phyloP scores from a whole-genome alignment of 2,888 invertebrate species.

The Lasioglossum zephyrum region DNA sequence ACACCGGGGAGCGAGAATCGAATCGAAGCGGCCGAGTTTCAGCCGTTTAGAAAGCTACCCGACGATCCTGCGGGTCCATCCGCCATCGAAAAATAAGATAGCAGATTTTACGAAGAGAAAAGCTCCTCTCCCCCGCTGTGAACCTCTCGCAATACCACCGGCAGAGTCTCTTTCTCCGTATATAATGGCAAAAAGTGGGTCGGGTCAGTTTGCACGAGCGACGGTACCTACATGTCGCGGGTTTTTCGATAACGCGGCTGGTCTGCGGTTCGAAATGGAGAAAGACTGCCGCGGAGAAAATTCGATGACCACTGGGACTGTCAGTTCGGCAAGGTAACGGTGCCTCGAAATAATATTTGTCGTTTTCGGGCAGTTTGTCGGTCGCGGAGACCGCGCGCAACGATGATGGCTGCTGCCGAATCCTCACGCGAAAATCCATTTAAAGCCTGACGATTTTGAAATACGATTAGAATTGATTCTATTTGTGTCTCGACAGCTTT shows the following conservation, averaged over 20 bases:
- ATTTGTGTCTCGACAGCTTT: background rate
- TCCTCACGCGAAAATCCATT: background rate
- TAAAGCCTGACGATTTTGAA: background rate
- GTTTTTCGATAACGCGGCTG: slow-evolving; percentile 59
- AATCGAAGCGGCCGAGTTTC: slow-evolving; percentile 47
- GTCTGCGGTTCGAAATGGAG: slow-evolving; percentile 33
- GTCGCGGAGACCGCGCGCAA: background rate
- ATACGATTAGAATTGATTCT: too few species aligned
- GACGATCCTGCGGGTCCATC: slow-evolving; percentile 65
- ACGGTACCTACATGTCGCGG: slow-evolving; percentile 58
- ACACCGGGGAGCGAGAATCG: background rate
- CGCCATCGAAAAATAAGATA: slow-evolving; percentile 64
- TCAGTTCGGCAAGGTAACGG: slow-evolving; percentile 1
- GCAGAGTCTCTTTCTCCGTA: slow-evolving; percentile 67
- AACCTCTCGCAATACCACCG: slow-evolving; percentile 53
- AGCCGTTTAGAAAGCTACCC: slow-evolving; percentile 78
- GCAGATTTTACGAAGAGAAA: slow-evolving; percentile 77
- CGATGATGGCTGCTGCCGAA: background rate
- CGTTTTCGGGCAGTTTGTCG: background rate
- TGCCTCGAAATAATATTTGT: slow-evolving; percentile 5
- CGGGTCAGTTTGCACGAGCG: slow-evolving; percentile 69
- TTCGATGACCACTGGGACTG: background rate
- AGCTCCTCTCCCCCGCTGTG: slow-evolving; percentile 51
- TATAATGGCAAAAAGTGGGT: slow-evolving; percentile 80
- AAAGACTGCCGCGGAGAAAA: slow-evolving; percentile 7